phyloP scores from a whole-genome alignment of 1,140 invertebrate species.

The Sesamia nonagrioides region DNA sequence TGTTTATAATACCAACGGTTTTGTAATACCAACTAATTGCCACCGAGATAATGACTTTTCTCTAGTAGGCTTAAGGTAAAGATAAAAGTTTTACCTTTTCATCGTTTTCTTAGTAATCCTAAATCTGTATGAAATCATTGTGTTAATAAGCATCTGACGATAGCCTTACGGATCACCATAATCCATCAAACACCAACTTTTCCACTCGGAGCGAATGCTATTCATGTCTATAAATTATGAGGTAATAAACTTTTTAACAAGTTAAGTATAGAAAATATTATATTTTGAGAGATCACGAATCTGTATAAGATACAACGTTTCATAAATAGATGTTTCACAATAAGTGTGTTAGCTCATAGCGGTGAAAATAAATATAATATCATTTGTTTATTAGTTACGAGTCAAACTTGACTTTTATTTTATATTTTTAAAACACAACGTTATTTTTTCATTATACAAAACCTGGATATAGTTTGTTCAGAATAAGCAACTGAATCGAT shows the following conservation, averaged over 20 bases:
- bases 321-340: conserved; percentile 54
- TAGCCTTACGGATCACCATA: neutral
- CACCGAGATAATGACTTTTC: no score
- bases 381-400: conserved; percentile 18
- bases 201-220: neutral
- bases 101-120: no score
- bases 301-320: conserved; percentile 40
- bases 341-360: conserved; percentile 50
- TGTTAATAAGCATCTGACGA: no score
- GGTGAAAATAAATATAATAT: conserved; percentile 46
- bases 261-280: conserved; percentile 1
- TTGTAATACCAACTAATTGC: no score
- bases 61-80: no score
- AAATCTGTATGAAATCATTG: no score
- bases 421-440: no score
- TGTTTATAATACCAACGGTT: neutral
- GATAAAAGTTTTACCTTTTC: no score
- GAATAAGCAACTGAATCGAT: no score
- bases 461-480: no score
- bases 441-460: no score
- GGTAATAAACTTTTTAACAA: conserved; percentile 15
- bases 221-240: neutral
- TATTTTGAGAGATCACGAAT: conserved; percentile 18
- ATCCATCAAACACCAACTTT: neutral
- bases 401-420: neutral